Conservation (phyloP, 2,113 vertebrate species). For the Vireo altiloquus region DNA sequence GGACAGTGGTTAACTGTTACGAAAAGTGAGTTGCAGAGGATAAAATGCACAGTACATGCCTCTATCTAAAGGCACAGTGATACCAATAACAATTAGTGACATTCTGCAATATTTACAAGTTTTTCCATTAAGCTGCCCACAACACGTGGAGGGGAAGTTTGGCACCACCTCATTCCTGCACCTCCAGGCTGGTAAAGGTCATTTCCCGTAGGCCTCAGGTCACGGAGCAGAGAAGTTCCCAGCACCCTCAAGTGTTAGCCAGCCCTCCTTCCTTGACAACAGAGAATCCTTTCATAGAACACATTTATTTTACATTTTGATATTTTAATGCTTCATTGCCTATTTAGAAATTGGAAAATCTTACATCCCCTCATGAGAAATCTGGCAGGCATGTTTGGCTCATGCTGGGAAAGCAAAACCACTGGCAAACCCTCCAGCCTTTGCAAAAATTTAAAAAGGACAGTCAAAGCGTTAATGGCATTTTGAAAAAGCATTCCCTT, state of each 20-base stretch:
- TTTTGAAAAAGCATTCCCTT: background rate
- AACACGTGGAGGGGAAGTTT: background rate
- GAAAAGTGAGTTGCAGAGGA: background rate
- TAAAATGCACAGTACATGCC: background rate
- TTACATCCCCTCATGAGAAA: slow-evolving; percentile 51
- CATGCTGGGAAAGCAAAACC: slow-evolving; percentile 1
- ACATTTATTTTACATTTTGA: slow-evolving; percentile 56
- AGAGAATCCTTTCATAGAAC: slow-evolving; percentile 72
- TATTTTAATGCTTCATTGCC: slow-evolving; percentile 54
- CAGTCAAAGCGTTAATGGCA: background rate
- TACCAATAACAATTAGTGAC: background rate
- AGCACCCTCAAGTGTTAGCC: slow-evolving; percentile 23
- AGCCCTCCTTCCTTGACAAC: slow-evolving; percentile 58
- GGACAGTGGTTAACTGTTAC: background rate
- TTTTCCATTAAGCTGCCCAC: slow-evolving; percentile 52
- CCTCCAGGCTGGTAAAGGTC: slow-evolving; percentile 40
- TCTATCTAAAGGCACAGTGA: background rate
- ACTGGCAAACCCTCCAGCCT: slow-evolving; percentile 28
- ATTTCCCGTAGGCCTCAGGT: slow-evolving; percentile 36
- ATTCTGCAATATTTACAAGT: slow-evolving; percentile 47
- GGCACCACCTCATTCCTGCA: slow-evolving; percentile 13
- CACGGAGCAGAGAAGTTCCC: slow-evolving; percentile 48
- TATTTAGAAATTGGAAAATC: slow-evolving; percentile 70
- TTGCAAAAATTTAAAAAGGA: slow-evolving; percentile 2
- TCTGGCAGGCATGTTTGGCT: slow-evolving; percentile 51